Conservation (phyloP, 2,113 vertebrate genomes). For the Acrocephalus arundinaceus region DNA sequence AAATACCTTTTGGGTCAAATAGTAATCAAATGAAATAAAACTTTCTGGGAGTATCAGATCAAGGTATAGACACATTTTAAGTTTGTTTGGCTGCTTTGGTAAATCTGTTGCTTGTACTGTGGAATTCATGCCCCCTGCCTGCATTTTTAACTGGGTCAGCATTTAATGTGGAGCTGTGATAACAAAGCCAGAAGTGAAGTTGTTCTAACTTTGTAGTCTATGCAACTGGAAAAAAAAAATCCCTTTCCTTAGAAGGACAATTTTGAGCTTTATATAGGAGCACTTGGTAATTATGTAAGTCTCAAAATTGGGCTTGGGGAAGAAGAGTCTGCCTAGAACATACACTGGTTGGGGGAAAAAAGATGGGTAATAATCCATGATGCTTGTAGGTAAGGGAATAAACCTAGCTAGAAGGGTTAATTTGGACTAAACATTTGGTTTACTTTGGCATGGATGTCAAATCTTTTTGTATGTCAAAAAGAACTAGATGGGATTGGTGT, state of each 20-base stretch:
- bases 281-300: neutral
- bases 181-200: neutral
- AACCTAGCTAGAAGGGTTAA: neutral
- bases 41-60: neutral
- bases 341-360: rapidly evolving
- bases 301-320: neutral
- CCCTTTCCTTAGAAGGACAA: neutral
- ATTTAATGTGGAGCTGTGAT: neutral
- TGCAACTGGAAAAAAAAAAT: neutral
- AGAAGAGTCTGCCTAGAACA: neutral
- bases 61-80: neutral
- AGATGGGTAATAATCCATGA: neutral
- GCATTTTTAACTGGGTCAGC: conserved; percentile 20
- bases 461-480: neutral
- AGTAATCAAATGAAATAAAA: neutral
- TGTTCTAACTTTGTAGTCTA: neutral
- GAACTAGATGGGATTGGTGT: neutral
- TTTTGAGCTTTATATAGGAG: neutral
- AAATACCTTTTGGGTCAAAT: neutral
- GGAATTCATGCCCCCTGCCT: neutral
- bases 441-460: neutral
- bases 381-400: neutral
- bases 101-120: neutral
- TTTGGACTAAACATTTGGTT: neutral
- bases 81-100: neutral